Base-by-base conservation (phyloP, 2,113 vertebrate species). In the Triplophysa rosa region DNA sequence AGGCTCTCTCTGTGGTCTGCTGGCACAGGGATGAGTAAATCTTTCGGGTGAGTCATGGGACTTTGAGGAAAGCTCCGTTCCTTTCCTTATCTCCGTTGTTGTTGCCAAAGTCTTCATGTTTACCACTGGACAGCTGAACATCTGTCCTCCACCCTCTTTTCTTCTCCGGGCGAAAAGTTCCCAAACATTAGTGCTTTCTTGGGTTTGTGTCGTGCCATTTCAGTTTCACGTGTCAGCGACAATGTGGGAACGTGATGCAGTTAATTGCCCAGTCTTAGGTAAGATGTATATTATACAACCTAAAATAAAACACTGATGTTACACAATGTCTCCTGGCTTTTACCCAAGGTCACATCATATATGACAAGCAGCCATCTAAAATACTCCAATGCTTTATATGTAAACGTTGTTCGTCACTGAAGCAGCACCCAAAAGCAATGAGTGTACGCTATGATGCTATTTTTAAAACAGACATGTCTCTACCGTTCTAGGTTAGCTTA, bases 41-140 rank as follows among this genome's bases (percentile, higher is more conserved):
- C 26, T 47, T 81, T 19, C 45, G 47, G 17, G 52, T 83, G 77
- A 70, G 47, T 76, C 69, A 82, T 80, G 65, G 47, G 67, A 74
- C 77, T 68, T 72, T 83, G 61, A 19, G 6, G 42, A 70, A 62
- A 70, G 49, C 23, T 40, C 26, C n/a, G 49, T 80, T 83, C 59
- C 47, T 65, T 80, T 29, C 47, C 77, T 76, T 80, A 80, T 80
- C 77, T 59, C 33, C 54, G 33, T 74, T 54, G 69, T 80, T 80
- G 63, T 72, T 74, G 70, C 62, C 69, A 74, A 52, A 80, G 40
- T 49, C 71, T 68, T 45, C 56, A 40, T 75, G 56, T 75, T 72
- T 76, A 61, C 72, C 42, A 45, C 54, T 47, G 58, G 42, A 78
- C 62, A 73, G 62, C 76, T 73, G 68, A 78, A 82, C 76, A 82